Conservation (phyloP, 2,113 vertebrate genomes). For the Progne subis region DNA sequence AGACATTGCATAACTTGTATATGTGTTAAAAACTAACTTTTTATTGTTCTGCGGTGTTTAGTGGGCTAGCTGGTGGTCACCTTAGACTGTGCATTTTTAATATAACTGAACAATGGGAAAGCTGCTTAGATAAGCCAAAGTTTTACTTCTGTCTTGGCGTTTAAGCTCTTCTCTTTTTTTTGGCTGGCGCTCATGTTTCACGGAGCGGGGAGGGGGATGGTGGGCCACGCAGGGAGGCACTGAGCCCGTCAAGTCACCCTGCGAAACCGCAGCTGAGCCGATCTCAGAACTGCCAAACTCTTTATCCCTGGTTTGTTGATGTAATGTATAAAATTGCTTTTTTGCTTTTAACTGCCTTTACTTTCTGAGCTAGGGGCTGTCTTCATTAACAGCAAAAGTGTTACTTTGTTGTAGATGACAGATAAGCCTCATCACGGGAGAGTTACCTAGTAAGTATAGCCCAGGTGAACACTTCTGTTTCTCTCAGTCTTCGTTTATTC, state of each 20-base stretch:
- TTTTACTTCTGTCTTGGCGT: not conserved
- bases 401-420: constrained; percentile 95
- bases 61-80: not conserved
- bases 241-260: not conserved
- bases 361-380: constrained; percentile 83
- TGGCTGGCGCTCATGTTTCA: not conserved
- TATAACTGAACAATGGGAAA: not conserved
- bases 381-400: constrained; percentile 89
- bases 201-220: constrained; percentile 26
- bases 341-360: constrained; percentile 82
- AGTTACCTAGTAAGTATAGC: constrained; percentile 93
- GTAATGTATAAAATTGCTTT: constrained; percentile 74
- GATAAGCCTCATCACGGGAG: constrained; percentile 89
- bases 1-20: not conserved
- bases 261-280: not conserved
- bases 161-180: not conserved
- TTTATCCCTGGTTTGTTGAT: constrained; percentile 65
- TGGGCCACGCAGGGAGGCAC: constrained; percentile 24
- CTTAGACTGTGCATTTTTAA: not conserved
- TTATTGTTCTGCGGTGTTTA: not conserved
- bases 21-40: constrained; percentile 14
- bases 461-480: constrained; percentile 84
- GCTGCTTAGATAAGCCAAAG: not conserved
- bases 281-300: constrained; percentile 39
- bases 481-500: constrained; percentile 80